Evolutionary conservation across 2,888 invertebrate species (phyloP).

Genomic region (Mimachlamys varia): DNA sequence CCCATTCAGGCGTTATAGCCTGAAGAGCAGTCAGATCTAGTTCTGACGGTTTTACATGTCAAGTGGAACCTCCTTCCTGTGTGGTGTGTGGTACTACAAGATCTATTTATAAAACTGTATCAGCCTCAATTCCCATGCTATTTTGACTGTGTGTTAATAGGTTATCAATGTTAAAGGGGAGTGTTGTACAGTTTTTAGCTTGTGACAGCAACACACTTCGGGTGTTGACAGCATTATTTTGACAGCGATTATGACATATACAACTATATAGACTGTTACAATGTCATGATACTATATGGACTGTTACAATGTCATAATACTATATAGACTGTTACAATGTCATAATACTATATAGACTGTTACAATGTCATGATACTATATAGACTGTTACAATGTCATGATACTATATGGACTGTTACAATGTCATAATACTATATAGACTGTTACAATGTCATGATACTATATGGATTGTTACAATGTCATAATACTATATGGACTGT

Average conservation of each 20-base stretch:
- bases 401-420: too few relatives aligned
- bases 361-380: neutral
- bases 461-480: neutral
- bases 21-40: neutral
- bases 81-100: neutral
- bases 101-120: constrained; percentile 20
- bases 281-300: too few relatives aligned
- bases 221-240: too few relatives aligned
- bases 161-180: neutral
- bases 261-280: neutral
- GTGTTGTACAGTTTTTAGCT: neutral
- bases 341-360: neutral
- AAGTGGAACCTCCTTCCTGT: constrained; percentile 33
- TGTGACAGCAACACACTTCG: neutral
- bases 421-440: too few relatives aligned
- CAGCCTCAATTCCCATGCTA: constrained; percentile 5
- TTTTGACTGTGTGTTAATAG: constrained; percentile 31
- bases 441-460: too few relatives aligned
- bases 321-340: neutral
- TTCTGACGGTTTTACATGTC: neutral
- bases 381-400: neutral
- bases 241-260: too few relatives aligned
- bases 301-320: neutral
- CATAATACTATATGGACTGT: neutral
- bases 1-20: neutral